phyloP scores from a whole-genome alignment of 2,113 vertebrate genomes.

The Piprites chloris region DNA sequence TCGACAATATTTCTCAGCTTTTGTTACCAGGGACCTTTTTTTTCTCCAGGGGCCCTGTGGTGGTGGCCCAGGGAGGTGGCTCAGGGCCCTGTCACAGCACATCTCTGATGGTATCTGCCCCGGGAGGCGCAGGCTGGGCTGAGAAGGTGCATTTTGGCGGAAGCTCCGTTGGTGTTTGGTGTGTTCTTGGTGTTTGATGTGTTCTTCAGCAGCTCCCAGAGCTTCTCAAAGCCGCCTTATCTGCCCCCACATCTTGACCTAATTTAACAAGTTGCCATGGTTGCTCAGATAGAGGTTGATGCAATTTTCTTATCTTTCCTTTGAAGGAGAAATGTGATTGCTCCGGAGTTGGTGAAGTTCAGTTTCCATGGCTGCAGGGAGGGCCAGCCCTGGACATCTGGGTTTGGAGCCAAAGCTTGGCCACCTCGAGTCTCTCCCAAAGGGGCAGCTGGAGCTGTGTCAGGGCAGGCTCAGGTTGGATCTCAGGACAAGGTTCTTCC shows the following conservation, averaged over 20 bases:
- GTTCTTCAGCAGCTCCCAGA: conserved; percentile 56
- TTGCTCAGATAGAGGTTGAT: conserved; percentile 67
- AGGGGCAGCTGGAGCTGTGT: rapidly evolving
- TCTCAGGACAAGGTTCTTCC: rapidly evolving
- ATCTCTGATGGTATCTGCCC: conserved; percentile 64
- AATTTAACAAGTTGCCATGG: conserved; percentile 78
- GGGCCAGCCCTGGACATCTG: not conserved
- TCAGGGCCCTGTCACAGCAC: not conserved
- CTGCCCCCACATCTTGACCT: conserved; percentile 80
- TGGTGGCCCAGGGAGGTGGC: conserved; percentile 28
- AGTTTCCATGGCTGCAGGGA: conserved; percentile 35
- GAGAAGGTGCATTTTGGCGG: conserved; percentile 72
- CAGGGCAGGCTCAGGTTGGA: not conserved
- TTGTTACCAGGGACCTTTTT: not conserved
- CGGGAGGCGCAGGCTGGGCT: conserved; percentile 30
- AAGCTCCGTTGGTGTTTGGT: conserved; percentile 69
- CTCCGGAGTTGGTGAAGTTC: conserved; percentile 58
- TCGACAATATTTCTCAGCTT: not conserved
- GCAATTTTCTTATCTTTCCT: conserved; percentile 72
- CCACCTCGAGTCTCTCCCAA: not conserved
- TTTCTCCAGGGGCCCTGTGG: too few relatives aligned
- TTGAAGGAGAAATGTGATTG: conserved; percentile 54
- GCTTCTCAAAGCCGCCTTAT: conserved; percentile 68
- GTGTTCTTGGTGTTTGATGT: conserved; percentile 72
- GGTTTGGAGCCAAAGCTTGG: not conserved